phyloP scores from a whole-genome alignment of 2,797 vertebrate genomes.

The Parambassis ranga region DNA sequence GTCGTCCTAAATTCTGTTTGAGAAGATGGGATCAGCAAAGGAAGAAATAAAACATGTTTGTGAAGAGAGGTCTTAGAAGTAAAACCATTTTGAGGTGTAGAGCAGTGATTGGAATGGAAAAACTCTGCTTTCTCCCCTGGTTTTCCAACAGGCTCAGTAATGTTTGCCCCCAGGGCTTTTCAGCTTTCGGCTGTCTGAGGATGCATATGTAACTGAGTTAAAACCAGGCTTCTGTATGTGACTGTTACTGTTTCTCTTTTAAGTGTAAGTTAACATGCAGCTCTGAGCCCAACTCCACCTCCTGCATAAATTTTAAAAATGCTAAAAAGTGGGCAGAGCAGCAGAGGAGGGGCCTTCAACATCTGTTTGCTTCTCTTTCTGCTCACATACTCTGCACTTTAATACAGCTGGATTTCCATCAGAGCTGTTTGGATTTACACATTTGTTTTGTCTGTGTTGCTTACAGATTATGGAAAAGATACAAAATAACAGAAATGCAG shows the following conservation, averaged over 20 bases:
- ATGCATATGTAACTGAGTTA: neutral
- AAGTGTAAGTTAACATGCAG: too few species aligned
- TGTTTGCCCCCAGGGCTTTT: constrained; percentile 35
- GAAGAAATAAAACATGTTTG: neutral
- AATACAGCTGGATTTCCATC: too few species aligned
- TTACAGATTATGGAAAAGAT: too few species aligned
- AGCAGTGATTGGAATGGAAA: constrained; percentile 31
- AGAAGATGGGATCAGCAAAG: neutral
- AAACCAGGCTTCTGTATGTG: neutral
- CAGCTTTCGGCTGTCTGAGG: constrained; percentile 9
- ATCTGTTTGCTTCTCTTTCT: too few species aligned
- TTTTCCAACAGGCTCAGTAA: constrained; percentile 26
- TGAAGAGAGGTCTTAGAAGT: neutral
- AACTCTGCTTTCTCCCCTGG: neutral
- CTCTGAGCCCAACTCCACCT: too few species aligned
- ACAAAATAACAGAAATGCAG: too few species aligned
- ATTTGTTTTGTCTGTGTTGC: too few species aligned
- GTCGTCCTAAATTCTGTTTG: neutral
- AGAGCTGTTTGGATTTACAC: too few species aligned
- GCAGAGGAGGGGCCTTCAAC: too few species aligned
- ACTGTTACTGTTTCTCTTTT: neutral
- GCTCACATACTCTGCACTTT: too few species aligned
- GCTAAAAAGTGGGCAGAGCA: too few species aligned
- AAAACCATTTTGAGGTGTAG: constrained; percentile 15
- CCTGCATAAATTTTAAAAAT: too few species aligned